Base-by-base conservation (phyloP, 2,113 vertebrate species). In the Nerophis ophidion region DNA sequence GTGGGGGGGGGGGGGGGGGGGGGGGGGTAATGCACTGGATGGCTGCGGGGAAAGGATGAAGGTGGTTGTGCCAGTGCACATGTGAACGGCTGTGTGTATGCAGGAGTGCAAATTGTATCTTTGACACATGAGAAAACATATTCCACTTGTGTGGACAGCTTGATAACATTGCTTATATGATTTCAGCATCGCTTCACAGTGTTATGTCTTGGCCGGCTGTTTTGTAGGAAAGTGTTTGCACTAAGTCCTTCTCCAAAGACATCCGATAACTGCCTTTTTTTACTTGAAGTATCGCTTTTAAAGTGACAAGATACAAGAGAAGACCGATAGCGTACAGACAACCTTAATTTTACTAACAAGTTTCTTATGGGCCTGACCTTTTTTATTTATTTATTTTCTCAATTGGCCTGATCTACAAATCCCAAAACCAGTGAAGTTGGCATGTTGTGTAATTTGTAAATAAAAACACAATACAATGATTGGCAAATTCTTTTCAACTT, bases 161-260 rank as follows among this genome's bases (percentile, higher is more conserved):
- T 44, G 42, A 77, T 75, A 87, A 85, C 81, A 82, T 81, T 81
- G 75, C 70, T 82, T 74, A 73, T 57, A 81, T 90, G 88, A 86
- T 78, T 86, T 85, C 80, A 74, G 80, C 81, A 74, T 83, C 81
- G 76, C 66, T 82, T 84, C 57, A 57, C 48, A 14, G 48, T 67
- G 48, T 15, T 55, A 65, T 70, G 16, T 73, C 42, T 42, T 49
- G 66, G 64, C 49, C 45, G 38, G 38, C 69, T 63, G 35, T 68
- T 65, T 47, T 5, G 3, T 46, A 19, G 58, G 26, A 60, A 48
- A 10, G 4, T 56, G 38, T 10, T 42, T 56, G 16, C 38, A 42
- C 42, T 42, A 42, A 56, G 9, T 36, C 15, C 11, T 44, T 44
- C 12, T 44, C 5, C n/a, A 17, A 55, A 7, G 16, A 55, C n/a